Percentiles rank a stretch among this genome's conserved stretches.
These are phyloP conservation scores for Lordiphosa collinella DNA, from an alignment of 1,140 invertebrate genomes.

Conservation along the genomic window DNA sequence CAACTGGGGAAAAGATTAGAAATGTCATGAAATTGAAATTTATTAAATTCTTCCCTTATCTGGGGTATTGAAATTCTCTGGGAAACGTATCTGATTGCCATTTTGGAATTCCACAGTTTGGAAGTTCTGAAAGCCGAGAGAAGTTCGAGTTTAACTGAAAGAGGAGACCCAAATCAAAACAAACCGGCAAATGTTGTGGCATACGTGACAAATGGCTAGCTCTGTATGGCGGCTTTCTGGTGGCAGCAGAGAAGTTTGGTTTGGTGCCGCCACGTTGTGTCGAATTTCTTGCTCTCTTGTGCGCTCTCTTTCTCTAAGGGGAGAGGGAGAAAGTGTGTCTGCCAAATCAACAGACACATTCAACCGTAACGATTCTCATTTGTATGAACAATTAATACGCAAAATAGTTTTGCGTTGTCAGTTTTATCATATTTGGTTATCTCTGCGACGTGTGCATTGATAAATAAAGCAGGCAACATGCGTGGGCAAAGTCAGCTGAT, in stretches of 20 bases:
- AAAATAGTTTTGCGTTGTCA: slow-evolving; percentile 9
- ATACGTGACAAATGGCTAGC: slow-evolving; percentile 54
- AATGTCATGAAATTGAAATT: not conserved
- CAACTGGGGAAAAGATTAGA: not conserved
- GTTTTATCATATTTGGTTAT: slow-evolving; percentile 32
- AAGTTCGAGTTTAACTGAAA: not conserved
- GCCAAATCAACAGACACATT: not conserved
- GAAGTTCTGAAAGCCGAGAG: slow-evolving; percentile 1
- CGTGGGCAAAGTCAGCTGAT: slow-evolving; percentile 35
- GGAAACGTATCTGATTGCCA: not conserved
- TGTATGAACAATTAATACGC: not conserved
- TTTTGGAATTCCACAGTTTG: not conserved
- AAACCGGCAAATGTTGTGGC: slow-evolving; percentile 38
- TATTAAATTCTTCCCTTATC: not conserved
- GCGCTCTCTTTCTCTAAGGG: not conserved
- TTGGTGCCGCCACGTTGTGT: slow-evolving; percentile 3
- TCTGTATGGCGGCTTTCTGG: slow-evolving; percentile 35
- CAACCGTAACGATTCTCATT: no score
- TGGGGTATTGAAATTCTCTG: not conserved
- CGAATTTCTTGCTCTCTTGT: not conserved
- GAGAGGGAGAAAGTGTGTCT: slow-evolving; percentile 6
- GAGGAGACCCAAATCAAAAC: slow-evolving; percentile 33
- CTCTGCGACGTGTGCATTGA: slow-evolving; percentile 42
- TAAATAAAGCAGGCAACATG: slow-evolving; percentile 2
- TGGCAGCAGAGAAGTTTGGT: slow-evolving; percentile 11